Evolutionary conservation across 1,140 invertebrate genomes (phyloP).

Genomic region (Monomorium pharaonis): DNA sequence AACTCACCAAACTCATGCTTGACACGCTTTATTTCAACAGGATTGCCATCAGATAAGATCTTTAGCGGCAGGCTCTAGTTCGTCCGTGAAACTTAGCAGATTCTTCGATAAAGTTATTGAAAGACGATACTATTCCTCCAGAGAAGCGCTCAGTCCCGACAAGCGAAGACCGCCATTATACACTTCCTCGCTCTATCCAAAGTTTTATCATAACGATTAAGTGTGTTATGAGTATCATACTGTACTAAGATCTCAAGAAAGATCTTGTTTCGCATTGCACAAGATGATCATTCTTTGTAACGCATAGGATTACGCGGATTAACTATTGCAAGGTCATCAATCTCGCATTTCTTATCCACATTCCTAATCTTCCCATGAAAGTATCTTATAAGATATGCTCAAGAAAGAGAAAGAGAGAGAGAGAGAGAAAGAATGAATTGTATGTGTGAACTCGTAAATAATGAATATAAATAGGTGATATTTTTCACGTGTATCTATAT

Average conservation of each 20-base stretch:
- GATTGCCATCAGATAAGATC: conserved; percentile 93
- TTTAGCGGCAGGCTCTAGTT: conserved; percentile 95
- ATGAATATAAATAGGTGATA: background rate
- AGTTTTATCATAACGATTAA: conserved; percentile 87
- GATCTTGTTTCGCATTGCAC: background rate
- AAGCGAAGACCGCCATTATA: conserved; percentile 85
- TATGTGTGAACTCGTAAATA: background rate
- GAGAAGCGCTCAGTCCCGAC: conserved; percentile 85
- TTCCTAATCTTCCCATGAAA: conserved; percentile 27
- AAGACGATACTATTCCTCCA: conserved; percentile 87
- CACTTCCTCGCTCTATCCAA: conserved; percentile 84
- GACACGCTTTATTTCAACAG: conserved; percentile 75
- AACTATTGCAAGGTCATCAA: background rate
- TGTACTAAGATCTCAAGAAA: background rate
- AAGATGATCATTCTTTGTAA: background rate
- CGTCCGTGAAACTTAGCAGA: conserved; percentile 95
- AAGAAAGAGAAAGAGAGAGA: background rate
- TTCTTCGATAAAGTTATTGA: conserved; percentile 98
- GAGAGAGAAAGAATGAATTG: conserved; percentile 4
- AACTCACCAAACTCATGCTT: background rate
- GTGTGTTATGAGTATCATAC: background rate
- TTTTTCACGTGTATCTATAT: background rate
- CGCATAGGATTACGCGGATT: background rate
- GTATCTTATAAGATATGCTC: background rate
- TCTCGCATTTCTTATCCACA: conserved; percentile 44